Conservation (phyloP, 2,797 vertebrate genomes). For the Sitta carolinensis region DNA sequence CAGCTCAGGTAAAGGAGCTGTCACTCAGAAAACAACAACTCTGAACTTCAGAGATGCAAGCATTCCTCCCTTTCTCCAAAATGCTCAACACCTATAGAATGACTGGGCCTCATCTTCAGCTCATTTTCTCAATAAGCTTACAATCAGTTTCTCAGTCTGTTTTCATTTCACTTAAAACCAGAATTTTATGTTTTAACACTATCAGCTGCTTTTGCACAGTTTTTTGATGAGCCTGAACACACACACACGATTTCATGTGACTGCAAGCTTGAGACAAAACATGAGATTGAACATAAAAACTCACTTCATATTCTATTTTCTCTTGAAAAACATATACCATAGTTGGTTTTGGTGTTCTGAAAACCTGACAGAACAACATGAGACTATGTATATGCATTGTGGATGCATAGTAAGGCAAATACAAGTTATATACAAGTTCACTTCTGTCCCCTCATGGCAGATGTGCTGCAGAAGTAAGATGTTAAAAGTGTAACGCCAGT, state of each 20-base stretch:
- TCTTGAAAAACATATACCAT: background rate
- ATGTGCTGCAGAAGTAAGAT: background rate
- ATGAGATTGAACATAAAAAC: background rate
- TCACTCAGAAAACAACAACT: background rate
- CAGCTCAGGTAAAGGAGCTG: background rate
- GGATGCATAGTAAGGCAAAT: background rate
- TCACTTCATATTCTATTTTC: background rate
- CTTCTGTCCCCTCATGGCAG: background rate
- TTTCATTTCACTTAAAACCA: background rate
- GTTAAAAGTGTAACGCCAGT: background rate
- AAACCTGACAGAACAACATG: background rate
- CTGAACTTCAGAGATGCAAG: background rate
- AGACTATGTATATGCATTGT: background rate
- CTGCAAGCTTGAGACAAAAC: background rate
- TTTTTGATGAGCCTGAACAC: background rate
- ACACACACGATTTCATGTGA: background rate
- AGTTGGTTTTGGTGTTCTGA: background rate
- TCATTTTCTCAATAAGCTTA: background rate
- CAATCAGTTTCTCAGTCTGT: background rate
- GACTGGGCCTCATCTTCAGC: background rate
- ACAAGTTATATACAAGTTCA: background rate
- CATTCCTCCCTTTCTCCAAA: background rate
- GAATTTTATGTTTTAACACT: background rate
- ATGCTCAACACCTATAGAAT: background rate
- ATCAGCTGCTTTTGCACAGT: background rate